Evolutionary conservation across 2,888 invertebrate species (phyloP), one percentile per base, ranked within the genome.

Genomic region (Sinohyriopsis cumingii): DNA sequence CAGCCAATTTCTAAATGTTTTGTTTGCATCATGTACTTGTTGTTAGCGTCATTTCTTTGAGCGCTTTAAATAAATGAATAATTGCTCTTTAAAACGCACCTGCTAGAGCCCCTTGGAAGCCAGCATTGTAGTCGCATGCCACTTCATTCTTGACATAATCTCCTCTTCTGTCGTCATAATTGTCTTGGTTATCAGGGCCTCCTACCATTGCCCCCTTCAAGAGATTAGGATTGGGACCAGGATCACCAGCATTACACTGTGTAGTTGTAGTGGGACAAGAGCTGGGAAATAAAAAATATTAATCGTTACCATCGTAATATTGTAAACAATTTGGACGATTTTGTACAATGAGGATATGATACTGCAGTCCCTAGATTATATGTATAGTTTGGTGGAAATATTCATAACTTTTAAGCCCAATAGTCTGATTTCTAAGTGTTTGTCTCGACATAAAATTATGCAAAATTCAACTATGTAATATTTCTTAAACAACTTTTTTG

Each of bases 111-210:
- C 79, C 73, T 73, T 87, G 87, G 78, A 87, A 88, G 3, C 87
- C 87, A 7, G 87, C 84, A 65, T 88, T 88, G 73, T 86, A 87
- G 69, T 86, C 86, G 64, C 83, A 82, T 6, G 86, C 82, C 54
- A 88, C 86, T 68, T 87, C 87, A 69, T 85, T 87, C 67, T 78
- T 82, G 22, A 81, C 74, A 75, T 82, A 87, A 71, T 88, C 83
- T 15, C 68, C 64, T 55, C 88, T 68, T 33, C 71, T 73, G 71
- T 88, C 87, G 3, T 70, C 64, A 68, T 83, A 87, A 45, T 74
- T 72, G 72, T 88, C 88, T 25, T 79, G 75, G 15, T 71, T 65
- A 59, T 78, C 79, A 5, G 86, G 86, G 1, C 86, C 86, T 5
- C 85, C 86, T 0, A 86, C 86, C 45, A 86, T 67, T 7, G 83